Evolutionary conservation across 2,888 invertebrate genomes (phyloP).

Genomic region (Amphipoea oculea): DNA sequence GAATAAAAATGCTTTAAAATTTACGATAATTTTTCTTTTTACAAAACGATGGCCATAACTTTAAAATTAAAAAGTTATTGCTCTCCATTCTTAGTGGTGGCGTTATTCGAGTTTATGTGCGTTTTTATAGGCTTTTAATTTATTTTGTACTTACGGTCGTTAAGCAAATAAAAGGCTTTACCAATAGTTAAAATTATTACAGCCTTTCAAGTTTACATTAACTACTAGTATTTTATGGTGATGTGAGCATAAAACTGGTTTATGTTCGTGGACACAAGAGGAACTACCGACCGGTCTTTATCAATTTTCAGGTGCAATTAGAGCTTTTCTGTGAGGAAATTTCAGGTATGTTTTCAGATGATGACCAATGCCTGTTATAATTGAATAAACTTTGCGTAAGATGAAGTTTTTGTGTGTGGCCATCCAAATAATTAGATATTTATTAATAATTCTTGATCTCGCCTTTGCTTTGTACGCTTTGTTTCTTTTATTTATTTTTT

Average conservation of each 20-base stretch:
- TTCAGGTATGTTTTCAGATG: background rate
- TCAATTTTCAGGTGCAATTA: background rate
- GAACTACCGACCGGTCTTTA: background rate
- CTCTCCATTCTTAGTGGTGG: slow-evolving; percentile 7
- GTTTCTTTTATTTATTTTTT: background rate
- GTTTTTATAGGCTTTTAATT: slow-evolving; percentile 53
- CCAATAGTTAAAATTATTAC: slow-evolving; percentile 52
- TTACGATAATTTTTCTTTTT: background rate
- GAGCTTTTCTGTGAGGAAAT: background rate
- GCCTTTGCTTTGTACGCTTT: background rate
- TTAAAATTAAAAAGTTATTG: slow-evolving; percentile 34
- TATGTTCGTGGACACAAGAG: background rate
- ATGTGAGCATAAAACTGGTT: slow-evolving; percentile 16
- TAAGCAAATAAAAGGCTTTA: slow-evolving; percentile 53
- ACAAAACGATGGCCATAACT: slow-evolving; percentile 12
- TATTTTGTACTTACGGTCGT: slow-evolving; percentile 48
- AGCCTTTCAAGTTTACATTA: slow-evolving; percentile 29
- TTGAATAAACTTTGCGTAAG: background rate
- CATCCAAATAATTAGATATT: background rate
- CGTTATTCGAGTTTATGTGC: slow-evolving; percentile 44
- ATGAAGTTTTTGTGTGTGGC: background rate
- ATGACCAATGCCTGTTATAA: background rate
- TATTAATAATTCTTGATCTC: background rate
- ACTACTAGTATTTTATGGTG: slow-evolving; percentile 19
- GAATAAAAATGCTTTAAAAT: background rate